Evolutionary conservation across 1,140 invertebrate genomes (phyloP).

Genomic region (Tribolium castaneum): DNA sequence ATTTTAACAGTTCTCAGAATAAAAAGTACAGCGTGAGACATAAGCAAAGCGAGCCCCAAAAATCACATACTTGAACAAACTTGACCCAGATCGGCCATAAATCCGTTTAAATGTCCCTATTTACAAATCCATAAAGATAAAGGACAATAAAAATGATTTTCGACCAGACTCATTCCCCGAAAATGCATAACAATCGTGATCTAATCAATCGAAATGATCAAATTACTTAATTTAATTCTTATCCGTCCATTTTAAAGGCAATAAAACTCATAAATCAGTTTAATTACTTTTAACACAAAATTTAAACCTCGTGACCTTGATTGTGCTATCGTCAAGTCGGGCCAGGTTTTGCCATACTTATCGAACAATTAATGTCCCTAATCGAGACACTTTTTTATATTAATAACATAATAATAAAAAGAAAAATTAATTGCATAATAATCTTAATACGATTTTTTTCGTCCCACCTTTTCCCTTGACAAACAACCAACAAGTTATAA

Average conservation of each 20-base stretch:
- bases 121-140: background rate
- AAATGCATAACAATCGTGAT: background rate
- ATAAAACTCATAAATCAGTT: slow-evolving; percentile 19
- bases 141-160: background rate
- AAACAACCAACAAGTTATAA: no score
- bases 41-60: no score
- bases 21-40: no score
- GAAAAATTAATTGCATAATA: background rate
- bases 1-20: no score
- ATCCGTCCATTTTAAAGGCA: background rate
- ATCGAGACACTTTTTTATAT: slow-evolving; percentile 10
- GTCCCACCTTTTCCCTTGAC: background rate
- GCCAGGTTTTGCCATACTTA: background rate
- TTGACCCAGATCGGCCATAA: background rate
- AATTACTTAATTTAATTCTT: background rate
- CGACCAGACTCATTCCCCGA: background rate
- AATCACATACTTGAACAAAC: no score
- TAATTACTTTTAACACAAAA: slow-evolving; percentile 13
- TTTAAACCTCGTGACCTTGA: slow-evolving; percentile 15
- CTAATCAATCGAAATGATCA: background rate
- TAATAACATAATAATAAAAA: background rate
- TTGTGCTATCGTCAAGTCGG: background rate
- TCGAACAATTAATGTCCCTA: slow-evolving; percentile 6
- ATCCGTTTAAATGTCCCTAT: background rate
- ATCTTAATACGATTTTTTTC: background rate